Evolutionary conservation across 2,797 vertebrate genomes (phyloP).

Genomic region (Numenius phaeopus): DNA sequence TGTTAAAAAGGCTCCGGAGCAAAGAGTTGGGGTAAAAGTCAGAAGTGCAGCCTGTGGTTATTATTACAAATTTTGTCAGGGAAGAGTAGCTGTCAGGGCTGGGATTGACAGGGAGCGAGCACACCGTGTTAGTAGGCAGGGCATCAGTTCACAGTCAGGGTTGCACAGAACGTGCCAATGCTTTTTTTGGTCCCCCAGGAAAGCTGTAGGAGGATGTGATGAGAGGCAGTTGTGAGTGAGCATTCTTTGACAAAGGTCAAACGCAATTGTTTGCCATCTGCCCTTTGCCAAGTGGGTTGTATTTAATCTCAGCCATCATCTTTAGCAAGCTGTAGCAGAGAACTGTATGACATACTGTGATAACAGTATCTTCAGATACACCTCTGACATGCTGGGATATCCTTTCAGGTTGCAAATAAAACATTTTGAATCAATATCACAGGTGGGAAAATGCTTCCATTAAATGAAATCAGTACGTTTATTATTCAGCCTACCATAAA

Average conservation of each 20-base stretch:
- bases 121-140: neutral
- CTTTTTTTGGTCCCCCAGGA: conserved; percentile 27
- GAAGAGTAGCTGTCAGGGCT: neutral
- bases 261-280: conserved; percentile 62
- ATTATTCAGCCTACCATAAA: neutral
- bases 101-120: neutral
- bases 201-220: conserved; percentile 29
- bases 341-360: neutral
- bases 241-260: conserved; percentile 69
- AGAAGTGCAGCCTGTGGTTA: neutral
- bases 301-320: conserved; percentile 63
- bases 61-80: neutral
- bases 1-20: neutral
- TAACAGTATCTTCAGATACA: neutral
- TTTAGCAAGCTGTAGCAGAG: conserved; percentile 24
- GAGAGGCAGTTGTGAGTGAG: conserved; percentile 59
- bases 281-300: conserved; percentile 54
- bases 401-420: conserved; percentile 7
- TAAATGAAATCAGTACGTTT: neutral
- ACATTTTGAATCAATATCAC: neutral
- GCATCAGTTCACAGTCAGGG: neutral
- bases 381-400: neutral
- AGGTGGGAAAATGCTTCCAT: neutral
- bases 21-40: conserved; percentile 11
- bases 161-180: neutral